phyloP scores from a whole-genome alignment of 2,888 invertebrate genomes.

The Asteroscopus sphinx region DNA sequence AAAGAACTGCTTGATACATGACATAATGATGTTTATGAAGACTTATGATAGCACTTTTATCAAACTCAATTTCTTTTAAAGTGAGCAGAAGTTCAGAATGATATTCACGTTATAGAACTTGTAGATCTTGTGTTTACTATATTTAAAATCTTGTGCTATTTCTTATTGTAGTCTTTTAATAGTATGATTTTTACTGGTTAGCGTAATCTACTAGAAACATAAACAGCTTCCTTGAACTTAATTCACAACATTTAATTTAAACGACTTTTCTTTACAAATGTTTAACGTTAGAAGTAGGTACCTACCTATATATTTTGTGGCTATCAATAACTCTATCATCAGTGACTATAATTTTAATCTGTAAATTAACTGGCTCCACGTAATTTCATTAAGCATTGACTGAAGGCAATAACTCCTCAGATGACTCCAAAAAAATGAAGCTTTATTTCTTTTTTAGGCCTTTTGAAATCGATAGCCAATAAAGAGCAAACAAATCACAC shows the following conservation, averaged over 20 bases:
- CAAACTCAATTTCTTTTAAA: constrained; percentile 20
- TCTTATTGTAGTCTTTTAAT: too few relatives aligned
- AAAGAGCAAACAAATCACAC: constrained; percentile 83
- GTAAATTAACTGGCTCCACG: constrained; percentile 9
- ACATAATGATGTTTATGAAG: constrained; percentile 38
- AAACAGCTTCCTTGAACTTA: background rate
- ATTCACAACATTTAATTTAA: background rate
- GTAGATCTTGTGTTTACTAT: too few relatives aligned
- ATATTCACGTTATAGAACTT: too few relatives aligned
- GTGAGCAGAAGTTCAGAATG: background rate
- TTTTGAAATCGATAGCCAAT: constrained; percentile 78
- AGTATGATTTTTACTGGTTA: too few relatives aligned
- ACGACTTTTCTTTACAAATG: too few relatives aligned
- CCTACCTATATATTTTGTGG: background rate
- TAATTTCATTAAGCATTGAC: constrained; percentile 32
- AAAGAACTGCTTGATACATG: constrained; percentile 51
- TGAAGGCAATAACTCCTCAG: constrained; percentile 36
- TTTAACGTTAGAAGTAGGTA: too few relatives aligned
- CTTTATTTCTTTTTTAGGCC: constrained; percentile 60
- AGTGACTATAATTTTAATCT: constrained; percentile 6
- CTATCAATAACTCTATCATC: constrained; percentile 18
- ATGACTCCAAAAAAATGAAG: constrained; percentile 52
- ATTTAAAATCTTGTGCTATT: too few relatives aligned
- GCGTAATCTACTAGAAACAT: background rate
- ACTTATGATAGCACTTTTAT: constrained; percentile 35